Evolutionary conservation across 2,888 invertebrate genomes (phyloP).

Genomic region (Seira sanloemensis): DNA sequence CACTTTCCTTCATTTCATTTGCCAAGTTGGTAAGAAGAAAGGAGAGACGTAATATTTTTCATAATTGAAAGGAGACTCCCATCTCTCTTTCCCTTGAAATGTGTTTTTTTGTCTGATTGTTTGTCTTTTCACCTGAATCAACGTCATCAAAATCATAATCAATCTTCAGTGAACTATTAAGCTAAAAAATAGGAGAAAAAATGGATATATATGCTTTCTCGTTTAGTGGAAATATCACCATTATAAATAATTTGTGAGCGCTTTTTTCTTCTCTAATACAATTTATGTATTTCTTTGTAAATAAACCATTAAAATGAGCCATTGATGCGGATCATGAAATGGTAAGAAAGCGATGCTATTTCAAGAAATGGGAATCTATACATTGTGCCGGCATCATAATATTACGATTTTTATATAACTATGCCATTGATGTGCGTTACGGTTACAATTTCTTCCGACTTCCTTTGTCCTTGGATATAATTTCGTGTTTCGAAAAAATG

Average conservation of each 20-base stretch:
- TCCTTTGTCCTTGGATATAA: neutral
- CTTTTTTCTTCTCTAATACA: slow-evolving; percentile 2
- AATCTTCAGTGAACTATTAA: slow-evolving; percentile 10
- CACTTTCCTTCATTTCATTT: slow-evolving; percentile 78
- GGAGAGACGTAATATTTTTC: too few species aligned
- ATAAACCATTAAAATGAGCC: slow-evolving; percentile 50
- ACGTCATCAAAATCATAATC: slow-evolving; percentile 15
- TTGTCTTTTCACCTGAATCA: slow-evolving; percentile 40
- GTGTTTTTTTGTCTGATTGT: slow-evolving; percentile 12
- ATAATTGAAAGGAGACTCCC: neutral
- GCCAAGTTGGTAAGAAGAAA: slow-evolving; percentile 77
- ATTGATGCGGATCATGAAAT: slow-evolving; percentile 28
- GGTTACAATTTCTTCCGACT: neutral
- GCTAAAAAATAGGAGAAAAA: neutral
- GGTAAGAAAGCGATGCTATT: neutral
- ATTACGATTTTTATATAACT: neutral
- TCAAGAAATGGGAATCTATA: neutral
- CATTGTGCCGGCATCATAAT: neutral
- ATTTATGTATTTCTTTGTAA: slow-evolving; percentile 17
- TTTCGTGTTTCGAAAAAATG: too few species aligned
- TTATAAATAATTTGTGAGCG: neutral
- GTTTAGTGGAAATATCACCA: neutral
- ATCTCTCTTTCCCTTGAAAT: neutral
- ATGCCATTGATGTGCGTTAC: neutral
- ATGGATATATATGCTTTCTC: neutral